These are phyloP conservation scores for Drosophila neocordata DNA, from an alignment of 1,140 invertebrate genomes.

Conservation along the genomic window DNA sequence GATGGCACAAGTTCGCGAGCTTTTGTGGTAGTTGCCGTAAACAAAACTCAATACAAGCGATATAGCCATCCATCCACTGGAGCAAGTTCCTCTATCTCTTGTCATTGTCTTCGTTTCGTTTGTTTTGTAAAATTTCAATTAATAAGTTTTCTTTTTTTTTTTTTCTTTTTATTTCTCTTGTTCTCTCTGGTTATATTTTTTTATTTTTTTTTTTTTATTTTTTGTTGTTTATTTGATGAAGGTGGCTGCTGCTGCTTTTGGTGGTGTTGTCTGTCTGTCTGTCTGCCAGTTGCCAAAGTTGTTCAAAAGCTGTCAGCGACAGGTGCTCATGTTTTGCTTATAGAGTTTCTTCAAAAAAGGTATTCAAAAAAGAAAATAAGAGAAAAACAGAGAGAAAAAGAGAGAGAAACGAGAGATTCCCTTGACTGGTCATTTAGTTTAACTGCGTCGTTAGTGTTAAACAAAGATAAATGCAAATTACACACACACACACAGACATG, in stretches of 20 bases:
- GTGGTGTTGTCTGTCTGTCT: background rate
- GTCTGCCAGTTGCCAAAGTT: slow-evolving; percentile 16
- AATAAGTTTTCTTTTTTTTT: slow-evolving; percentile 62
- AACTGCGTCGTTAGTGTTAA: slow-evolving; percentile 16
- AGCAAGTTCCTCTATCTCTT: slow-evolving; percentile 8
- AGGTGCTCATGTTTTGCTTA: slow-evolving; percentile 30
- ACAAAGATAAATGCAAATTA: slow-evolving; percentile 13
- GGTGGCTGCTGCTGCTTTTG: background rate
- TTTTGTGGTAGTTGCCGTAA: background rate
- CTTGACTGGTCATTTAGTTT: slow-evolving; percentile 25
- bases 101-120: slow-evolving; percentile 24
- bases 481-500: background rate
- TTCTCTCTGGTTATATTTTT: too few relatives aligned
- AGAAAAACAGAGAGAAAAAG: background rate
- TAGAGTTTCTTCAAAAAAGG: background rate
- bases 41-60: background rate
- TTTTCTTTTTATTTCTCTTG: slow-evolving; percentile 6
- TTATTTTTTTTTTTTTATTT: background rate
- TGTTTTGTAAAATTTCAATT: slow-evolving; percentile 67
- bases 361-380: background rate
- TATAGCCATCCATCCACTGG: background rate
- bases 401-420: slow-evolving; percentile 8
- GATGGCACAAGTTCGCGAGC: slow-evolving; percentile 42
- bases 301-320: slow-evolving; percentile 58
- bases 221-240: slow-evolving; percentile 6